phyloP scores from a whole-genome alignment of 2,797 vertebrate species.

The Xiphophorus birchmanni region DNA sequence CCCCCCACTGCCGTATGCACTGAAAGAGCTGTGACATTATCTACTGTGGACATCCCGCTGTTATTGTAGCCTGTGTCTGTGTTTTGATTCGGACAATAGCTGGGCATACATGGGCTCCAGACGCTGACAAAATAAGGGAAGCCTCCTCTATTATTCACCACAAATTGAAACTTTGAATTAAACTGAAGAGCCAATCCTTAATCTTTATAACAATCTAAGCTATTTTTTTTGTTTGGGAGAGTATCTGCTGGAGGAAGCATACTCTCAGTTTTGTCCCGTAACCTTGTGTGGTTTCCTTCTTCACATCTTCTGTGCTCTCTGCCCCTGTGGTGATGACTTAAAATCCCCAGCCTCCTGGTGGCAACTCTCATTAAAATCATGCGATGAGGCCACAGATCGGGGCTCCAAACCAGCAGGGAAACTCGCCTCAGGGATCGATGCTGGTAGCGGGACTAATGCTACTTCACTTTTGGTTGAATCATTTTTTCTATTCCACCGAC shows the following conservation, averaged over 20 bases:
- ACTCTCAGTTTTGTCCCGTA: constrained; percentile 49
- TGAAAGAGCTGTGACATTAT: constrained; percentile 76
- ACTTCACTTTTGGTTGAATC: constrained; percentile 36
- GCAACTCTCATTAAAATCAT: constrained; percentile 61
- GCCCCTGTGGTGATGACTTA: constrained; percentile 71
- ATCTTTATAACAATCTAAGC: constrained; percentile 20
- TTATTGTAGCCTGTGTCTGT: constrained; percentile 78
- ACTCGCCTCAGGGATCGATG: constrained; percentile 58
- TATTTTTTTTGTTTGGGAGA: constrained; percentile 28
- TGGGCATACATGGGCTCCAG: constrained; percentile 70
- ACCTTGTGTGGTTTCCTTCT: constrained; percentile 32
- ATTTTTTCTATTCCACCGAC: constrained; percentile 47
- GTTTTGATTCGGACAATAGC: constrained; percentile 83
- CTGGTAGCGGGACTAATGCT: constrained; percentile 37
- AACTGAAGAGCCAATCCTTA: constrained; percentile 8
- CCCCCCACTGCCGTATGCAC: constrained; percentile 55
- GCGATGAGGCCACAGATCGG: constrained; percentile 57
- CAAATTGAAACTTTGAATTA: constrained; percentile 45
- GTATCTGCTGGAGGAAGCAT: constrained; percentile 51
- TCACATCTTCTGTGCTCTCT: constrained; percentile 41
- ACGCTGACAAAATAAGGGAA: constrained; percentile 72
- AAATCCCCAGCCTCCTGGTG: constrained; percentile 56
- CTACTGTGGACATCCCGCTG: constrained; percentile 72
- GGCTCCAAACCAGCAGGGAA: constrained; percentile 51
- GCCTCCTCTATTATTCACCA: constrained; percentile 40